These are phyloP conservation scores for Muschampia plurimacula DNA, from an alignment of 2,888 invertebrate genomes.

Conservation along the genomic window DNA sequence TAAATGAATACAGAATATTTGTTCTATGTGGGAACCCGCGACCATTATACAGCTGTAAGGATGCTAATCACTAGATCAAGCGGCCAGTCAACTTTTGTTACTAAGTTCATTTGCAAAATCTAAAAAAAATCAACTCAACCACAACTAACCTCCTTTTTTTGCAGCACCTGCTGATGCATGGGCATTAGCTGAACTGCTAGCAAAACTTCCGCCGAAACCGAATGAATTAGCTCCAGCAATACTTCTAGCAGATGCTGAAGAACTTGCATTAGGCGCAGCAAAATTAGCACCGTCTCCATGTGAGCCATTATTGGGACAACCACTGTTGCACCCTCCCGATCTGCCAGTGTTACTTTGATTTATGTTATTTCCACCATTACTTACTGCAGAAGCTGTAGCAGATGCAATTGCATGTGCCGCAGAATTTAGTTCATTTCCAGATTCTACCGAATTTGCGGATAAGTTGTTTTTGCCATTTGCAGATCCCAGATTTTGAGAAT, in stretches of 20 bases:
- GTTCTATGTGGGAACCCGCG: too few relatives aligned
- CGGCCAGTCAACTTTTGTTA: too few relatives aligned
- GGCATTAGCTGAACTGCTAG: conserved; percentile 71
- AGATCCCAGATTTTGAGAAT: conserved; percentile 7
- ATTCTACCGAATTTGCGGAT: background rate
- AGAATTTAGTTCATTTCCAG: conserved; percentile 44
- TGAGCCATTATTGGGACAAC: conserved; percentile 47
- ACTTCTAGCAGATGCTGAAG: conserved; percentile 60
- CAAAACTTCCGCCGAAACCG: conserved; percentile 58
- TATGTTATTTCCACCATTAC: conserved; percentile 46
- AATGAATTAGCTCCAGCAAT: conserved; percentile 53
- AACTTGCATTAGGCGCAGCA: conserved; percentile 43
- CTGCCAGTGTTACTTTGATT: conserved; percentile 46
- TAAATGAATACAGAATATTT: too few relatives aligned
- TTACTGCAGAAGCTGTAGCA: conserved; percentile 55
- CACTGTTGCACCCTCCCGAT: conserved; percentile 49
- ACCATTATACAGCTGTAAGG: too few relatives aligned
- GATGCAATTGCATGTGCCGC: conserved; percentile 57
- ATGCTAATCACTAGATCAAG: too few relatives aligned
- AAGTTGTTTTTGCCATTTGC: conserved; percentile 37
- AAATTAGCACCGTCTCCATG: conserved; percentile 30
- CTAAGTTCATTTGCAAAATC: background rate
- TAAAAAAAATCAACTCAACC: background rate
- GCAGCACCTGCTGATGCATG: conserved; percentile 67
- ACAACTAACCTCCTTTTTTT: conserved; percentile 67